phyloP scores from a whole-genome alignment of 2,888 invertebrate genomes.

The Pammene fasciana region DNA sequence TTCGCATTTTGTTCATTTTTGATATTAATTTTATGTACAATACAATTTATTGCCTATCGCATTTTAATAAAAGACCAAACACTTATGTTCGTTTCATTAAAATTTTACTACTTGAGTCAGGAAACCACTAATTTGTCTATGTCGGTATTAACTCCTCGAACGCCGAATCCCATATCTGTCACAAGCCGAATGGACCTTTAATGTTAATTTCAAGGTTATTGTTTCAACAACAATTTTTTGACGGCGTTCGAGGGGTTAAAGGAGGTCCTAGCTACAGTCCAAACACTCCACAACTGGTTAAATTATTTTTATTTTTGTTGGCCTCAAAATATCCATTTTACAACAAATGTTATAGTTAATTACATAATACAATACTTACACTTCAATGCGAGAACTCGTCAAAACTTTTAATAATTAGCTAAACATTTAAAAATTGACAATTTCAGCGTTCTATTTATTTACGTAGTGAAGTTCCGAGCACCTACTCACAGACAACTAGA shows the following conservation, averaged over 20 bases:
- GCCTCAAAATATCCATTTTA: conserved; percentile 80
- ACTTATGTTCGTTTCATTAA: conserved; percentile 10
- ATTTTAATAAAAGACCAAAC: conserved; percentile 24
- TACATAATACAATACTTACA: conserved; percentile 68
- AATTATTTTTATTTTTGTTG: conserved; percentile 78
- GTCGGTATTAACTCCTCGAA: too few relatives aligned
- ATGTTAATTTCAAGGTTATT: too few relatives aligned
- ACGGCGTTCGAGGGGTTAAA: background rate
- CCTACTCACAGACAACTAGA: conserved; percentile 39
- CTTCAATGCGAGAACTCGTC: conserved; percentile 69
- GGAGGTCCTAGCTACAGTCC: conserved; percentile 45
- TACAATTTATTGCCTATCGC: conserved; percentile 16
- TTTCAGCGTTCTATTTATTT: conserved; percentile 63
- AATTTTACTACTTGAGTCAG: background rate
- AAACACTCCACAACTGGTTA: conserved; percentile 63
- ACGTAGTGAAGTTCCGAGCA: conserved; percentile 47
- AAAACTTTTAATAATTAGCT: conserved; percentile 67
- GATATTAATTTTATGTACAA: conserved; percentile 16
- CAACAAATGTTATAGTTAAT: conserved; percentile 72
- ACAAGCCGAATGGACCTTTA: too few relatives aligned
- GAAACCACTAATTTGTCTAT: too few relatives aligned
- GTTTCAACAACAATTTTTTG: too few relatives aligned
- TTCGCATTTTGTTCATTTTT: conserved; percentile 11
- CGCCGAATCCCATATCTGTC: too few relatives aligned
- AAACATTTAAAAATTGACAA: conserved; percentile 81